Evolutionary conservation across 2,888 invertebrate genomes (phyloP).

Genomic region (Pemphredon lugubris): DNA sequence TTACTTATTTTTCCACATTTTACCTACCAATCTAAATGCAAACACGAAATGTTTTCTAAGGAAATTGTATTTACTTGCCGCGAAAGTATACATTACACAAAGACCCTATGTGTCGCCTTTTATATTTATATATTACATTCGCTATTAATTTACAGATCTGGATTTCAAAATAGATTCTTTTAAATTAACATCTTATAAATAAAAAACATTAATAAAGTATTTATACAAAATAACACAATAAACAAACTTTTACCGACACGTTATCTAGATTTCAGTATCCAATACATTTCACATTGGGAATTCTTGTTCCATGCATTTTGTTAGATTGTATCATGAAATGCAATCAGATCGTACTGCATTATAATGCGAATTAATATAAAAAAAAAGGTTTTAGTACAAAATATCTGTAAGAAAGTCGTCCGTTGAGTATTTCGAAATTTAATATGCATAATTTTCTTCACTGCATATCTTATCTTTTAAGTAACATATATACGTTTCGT

Average conservation of each 20-base stretch:
- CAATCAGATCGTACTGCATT: neutral
- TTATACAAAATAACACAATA: slow-evolving; percentile 23
- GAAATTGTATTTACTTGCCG: slow-evolving; percentile 9
- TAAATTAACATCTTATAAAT: slow-evolving; percentile 24
- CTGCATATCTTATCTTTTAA: slow-evolving; percentile 26
- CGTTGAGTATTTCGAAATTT: no score
- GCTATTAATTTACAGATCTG: slow-evolving; percentile 10
- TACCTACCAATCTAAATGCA: slow-evolving; percentile 14
- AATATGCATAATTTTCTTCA: slow-evolving; percentile 18
- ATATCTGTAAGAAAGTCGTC: no score
- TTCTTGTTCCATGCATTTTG: slow-evolving; percentile 9
- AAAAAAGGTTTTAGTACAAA: no score
- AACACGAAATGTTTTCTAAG: slow-evolving; percentile 7
- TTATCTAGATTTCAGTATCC: slow-evolving; percentile 1
- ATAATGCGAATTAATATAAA: no score
- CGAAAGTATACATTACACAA: slow-evolving; percentile 12
- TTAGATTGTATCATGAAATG: slow-evolving; percentile 7
- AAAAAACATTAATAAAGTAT: slow-evolving; percentile 32
- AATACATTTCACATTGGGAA: neutral
- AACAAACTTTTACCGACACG: slow-evolving; percentile 9
- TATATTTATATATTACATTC: slow-evolving; percentile 23
- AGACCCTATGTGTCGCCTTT: slow-evolving; percentile 2
- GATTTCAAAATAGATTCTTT: slow-evolving; percentile 9
- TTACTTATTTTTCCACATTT: slow-evolving; percentile 8
- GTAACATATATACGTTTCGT: slow-evolving; percentile 22